A percentile compares a stretch with the other conserved stretches of the same genome.
Conservation (phyloP, 2,797 vertebrate genomes). For the Hypotaenidia okinawae region DNA sequence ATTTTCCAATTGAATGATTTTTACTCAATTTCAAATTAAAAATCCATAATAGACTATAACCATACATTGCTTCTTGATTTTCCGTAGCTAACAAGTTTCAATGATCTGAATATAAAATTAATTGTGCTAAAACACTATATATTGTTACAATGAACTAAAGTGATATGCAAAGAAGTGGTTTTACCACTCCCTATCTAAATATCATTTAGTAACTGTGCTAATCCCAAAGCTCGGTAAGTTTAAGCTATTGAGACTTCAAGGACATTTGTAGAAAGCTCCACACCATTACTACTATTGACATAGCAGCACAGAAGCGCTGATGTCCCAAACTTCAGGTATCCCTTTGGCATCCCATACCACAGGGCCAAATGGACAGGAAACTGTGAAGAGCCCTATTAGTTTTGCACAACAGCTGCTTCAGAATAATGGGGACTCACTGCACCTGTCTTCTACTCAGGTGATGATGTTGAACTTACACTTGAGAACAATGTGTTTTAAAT, state of each 20-base stretch:
- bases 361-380: neutral
- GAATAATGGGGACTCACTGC: neutral
- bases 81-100: neutral
- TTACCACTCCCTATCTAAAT: neutral
- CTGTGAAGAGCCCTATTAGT: fast-evolving
- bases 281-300: neutral
- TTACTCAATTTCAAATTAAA: neutral
- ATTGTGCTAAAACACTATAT: neutral
- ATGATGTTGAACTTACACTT: neutral
- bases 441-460: neutral
- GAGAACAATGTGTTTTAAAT: neutral
- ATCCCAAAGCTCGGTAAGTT: neutral
- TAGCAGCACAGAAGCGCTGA: neutral
- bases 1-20: neutral
- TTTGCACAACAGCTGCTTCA: neutral
- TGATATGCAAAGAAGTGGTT: fast-evolving
- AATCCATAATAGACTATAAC: neutral
- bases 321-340: neutral
- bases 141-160: neutral
- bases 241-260: neutral
- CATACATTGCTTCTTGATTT: neutral
- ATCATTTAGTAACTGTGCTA: neutral
- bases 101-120: neutral
- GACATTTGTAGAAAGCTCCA: neutral
- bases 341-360: neutral